Conservation (phyloP, 2,797 vertebrate genomes). For the Aeoliscus strigatus region DNA sequence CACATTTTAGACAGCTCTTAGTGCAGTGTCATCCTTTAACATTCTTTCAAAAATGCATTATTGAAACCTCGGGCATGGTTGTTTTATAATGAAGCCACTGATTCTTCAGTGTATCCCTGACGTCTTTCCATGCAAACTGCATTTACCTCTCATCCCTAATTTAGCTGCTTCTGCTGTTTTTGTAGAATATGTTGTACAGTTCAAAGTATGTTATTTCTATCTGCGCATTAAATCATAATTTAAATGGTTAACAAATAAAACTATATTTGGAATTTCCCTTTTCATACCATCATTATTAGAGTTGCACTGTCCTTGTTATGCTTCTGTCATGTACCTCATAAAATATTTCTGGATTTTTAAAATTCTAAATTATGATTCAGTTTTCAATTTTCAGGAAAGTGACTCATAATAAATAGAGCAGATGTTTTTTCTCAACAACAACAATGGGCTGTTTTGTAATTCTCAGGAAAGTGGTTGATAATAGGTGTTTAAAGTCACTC, state of each 20-base stretch:
- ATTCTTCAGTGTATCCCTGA: constrained; percentile 8
- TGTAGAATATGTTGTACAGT: constrained; percentile 34
- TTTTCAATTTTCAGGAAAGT: too few relatives aligned
- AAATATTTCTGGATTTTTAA: too few relatives aligned
- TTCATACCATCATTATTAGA: neutral
- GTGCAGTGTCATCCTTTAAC: constrained; percentile 33
- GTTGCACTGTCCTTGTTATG: too few relatives aligned
- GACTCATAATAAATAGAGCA: too few relatives aligned
- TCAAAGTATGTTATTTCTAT: constrained; percentile 14
- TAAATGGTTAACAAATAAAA: constrained; percentile 31
- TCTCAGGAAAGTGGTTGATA: too few relatives aligned
- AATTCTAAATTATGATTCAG: too few relatives aligned
- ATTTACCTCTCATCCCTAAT: neutral
- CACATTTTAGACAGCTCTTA: too few relatives aligned
- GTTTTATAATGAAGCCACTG: constrained; percentile 19
- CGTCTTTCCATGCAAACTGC: constrained; percentile 3
- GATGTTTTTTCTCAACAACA: too few relatives aligned
- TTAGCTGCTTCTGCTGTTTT: constrained; percentile 10
- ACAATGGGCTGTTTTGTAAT: too few relatives aligned
- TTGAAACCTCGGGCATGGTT: constrained; percentile 7
- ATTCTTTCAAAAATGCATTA: constrained; percentile 11
- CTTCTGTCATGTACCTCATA: too few relatives aligned
- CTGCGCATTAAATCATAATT: constrained; percentile 27
- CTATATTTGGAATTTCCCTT: constrained; percentile 7
- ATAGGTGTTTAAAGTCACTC: too few relatives aligned